phyloP scores from a whole-genome alignment of 2,888 invertebrate genomes.

The Serripes groenlandicus region DNA sequence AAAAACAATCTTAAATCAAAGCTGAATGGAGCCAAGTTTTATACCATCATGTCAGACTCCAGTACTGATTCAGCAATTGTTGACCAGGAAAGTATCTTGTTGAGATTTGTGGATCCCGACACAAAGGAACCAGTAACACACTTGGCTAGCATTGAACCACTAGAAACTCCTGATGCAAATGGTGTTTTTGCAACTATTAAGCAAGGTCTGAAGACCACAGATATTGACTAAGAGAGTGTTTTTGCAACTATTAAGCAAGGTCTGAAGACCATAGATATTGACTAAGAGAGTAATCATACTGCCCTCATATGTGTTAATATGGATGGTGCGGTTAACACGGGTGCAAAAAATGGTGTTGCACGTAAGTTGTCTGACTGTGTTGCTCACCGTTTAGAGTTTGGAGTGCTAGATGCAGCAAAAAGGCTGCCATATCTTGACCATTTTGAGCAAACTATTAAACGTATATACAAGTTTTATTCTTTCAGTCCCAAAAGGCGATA shows the following conservation, averaged over 20 bases:
- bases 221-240: too few relatives aligned
- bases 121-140: constrained; percentile 19
- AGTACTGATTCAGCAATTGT: constrained; percentile 25
- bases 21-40: not conserved
- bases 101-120: constrained; percentile 15
- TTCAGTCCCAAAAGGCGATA: constrained; percentile 43
- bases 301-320: constrained; percentile 46
- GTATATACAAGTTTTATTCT: constrained; percentile 41
- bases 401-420: constrained; percentile 43
- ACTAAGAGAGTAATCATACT: constrained; percentile 4
- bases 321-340: constrained; percentile 54
- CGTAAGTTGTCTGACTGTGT: constrained; percentile 36
- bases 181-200: constrained; percentile 29
- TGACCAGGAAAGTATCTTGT: constrained; percentile 28
- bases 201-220: not conserved
- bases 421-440: constrained; percentile 31
- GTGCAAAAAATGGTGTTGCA: constrained; percentile 44
- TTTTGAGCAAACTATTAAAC: constrained; percentile 40
- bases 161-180: constrained; percentile 39
- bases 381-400: constrained; percentile 43
- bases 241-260: too few relatives aligned
- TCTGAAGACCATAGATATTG: too few relatives aligned
- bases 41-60: constrained; percentile 27
- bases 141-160: constrained; percentile 26
- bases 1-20: constrained; percentile 10